phyloP scores from a whole-genome alignment of 2,797 vertebrate genomes.

The Corythornis leucogaster region DNA sequence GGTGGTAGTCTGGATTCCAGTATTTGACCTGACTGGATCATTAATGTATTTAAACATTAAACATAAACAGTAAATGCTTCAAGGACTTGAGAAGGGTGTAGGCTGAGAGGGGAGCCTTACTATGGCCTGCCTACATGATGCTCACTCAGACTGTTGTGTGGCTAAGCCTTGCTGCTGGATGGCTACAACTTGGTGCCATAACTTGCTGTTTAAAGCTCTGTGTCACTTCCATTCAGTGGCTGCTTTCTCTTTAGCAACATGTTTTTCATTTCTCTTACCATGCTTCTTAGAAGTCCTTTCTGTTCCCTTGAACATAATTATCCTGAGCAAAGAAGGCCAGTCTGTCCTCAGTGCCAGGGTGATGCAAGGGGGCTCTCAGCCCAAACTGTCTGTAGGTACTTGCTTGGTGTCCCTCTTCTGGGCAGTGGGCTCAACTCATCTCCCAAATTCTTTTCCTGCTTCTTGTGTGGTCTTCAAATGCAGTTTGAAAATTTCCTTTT shows the following conservation, averaged over 20 bases:
- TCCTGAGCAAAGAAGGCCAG: not conserved
- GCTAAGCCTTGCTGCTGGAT: not conserved
- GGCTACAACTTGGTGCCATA: not conserved
- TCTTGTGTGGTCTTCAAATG: not conserved
- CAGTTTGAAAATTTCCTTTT: not conserved
- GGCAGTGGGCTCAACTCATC: not conserved
- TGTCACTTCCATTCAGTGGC: not conserved
- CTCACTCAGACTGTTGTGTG: not conserved
- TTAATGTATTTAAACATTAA: not conserved
- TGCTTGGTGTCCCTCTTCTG: not conserved
- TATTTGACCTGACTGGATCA: not conserved
- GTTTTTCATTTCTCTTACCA: not conserved
- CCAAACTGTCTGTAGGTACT: not conserved
- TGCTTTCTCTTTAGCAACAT: not conserved
- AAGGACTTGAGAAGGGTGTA: not conserved
- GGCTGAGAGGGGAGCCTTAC: not conserved
- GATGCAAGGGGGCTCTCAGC: not conserved
- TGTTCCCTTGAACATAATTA: not conserved
- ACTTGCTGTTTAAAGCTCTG: not conserved
- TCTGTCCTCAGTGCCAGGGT: not conserved
- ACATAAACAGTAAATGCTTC: not conserved
- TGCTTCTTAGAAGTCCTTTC: not conserved
- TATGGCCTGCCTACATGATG: not conserved
- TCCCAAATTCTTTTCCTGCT: not conserved
- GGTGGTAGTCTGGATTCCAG: not conserved